Base-by-base conservation (phyloP, 2,888 invertebrate species). In the Tryphoninae sp. region DNA sequence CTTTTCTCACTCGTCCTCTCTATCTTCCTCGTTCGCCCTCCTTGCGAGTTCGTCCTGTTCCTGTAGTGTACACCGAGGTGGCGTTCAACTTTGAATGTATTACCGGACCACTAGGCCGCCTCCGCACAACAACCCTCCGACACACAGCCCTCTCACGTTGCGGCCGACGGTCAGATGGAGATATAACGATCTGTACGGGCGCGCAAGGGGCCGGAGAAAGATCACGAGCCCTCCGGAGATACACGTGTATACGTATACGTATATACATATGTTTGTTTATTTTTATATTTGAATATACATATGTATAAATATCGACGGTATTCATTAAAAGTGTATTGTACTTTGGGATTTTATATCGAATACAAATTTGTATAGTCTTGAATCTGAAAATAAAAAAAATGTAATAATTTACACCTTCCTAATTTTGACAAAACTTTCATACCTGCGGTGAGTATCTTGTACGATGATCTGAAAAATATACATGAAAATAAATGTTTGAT, bases 21-120 rank as follows among this genome's bases (percentile, higher is more conserved):
- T 26, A n/a, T 19, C 61, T 59, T 22, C 61, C 61, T 59, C 73
- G 23, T 67, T 61, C 33, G 23, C 3, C 67, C 13, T 26, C 49
- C 51, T 19, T 61, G 19, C 7, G 22, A 69, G 74, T 71, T 59
- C 74, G 81, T 85, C 88, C 86, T 86, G 86, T 88, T 87, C 80
- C 88, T 87, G 85, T 55, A 40, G 19, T 42, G 58, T 58, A 68
- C 72, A 55, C 22, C 78, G 73, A 67, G 62, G 68, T 76, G 75
- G 72, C 88, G 87, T 89, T 88, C 89, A 90, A 90, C 88, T 89
- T 90, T 90, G 89, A 91, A 91, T 90, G 91, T 89, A 90, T 91
- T 90, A 90, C 91, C 89, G 89, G 89, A 89, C 90, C 88, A 84
- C 33, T 73, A 58, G 73, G 76, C 88, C 86, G 84, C 85, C 85